Conservation (phyloP, 2,888 invertebrate species). For the Carabus problematicus region DNA sequence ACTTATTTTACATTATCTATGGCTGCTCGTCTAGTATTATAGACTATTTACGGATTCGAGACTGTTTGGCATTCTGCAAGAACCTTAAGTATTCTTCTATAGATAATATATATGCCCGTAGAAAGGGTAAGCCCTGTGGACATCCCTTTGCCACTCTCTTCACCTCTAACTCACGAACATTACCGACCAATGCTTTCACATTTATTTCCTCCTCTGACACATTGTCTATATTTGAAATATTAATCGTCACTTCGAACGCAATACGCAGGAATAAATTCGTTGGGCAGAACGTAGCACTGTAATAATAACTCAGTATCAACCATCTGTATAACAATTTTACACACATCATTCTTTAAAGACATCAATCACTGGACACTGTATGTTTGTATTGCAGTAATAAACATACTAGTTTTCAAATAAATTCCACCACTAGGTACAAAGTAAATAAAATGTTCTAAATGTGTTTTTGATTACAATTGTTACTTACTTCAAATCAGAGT, state of each 20-base stretch:
- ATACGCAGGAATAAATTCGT: constrained; percentile 18
- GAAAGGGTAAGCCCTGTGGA: constrained; percentile 39
- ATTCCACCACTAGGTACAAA: too few species aligned
- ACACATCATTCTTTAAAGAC: not conserved
- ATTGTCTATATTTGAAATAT: constrained; percentile 42
- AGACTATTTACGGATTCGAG: not conserved
- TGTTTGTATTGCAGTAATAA: not conserved
- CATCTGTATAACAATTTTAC: not conserved
- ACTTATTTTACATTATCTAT: not conserved
- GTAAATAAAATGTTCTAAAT: not conserved
- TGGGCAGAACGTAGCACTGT: constrained; percentile 36
- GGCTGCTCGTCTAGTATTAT: not conserved
- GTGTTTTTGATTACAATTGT: not conserved
- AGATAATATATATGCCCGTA: constrained; percentile 38
- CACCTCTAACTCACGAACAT: constrained; percentile 37
- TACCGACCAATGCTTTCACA: constrained; percentile 26
- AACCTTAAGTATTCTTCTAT: constrained; percentile 32
- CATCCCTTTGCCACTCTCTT: constrained; percentile 36
- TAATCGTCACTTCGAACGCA: constrained; percentile 38
- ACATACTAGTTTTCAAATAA: too few species aligned
- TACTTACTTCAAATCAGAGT: constrained; percentile 43
- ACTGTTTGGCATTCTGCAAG: constrained; percentile 15
- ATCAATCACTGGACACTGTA: not conserved
- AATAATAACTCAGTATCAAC: constrained; percentile 13
- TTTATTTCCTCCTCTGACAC: constrained; percentile 38